Evolutionary conservation across 2,113 vertebrate species (phyloP).

Genomic region (Petroica traversi): DNA sequence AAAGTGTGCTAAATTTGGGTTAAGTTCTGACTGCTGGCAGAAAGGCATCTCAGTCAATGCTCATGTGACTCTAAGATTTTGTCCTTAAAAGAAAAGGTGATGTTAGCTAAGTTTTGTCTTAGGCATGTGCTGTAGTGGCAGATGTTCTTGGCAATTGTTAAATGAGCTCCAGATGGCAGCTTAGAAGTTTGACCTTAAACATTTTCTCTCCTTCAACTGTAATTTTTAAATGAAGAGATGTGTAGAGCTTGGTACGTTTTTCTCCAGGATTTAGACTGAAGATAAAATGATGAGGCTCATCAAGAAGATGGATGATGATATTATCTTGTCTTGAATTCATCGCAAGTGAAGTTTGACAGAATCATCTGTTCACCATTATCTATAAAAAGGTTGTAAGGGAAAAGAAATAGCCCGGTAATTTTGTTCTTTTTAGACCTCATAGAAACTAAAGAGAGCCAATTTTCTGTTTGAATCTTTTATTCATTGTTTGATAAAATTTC

Average conservation of each 20-base stretch:
- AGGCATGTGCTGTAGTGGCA: not conserved
- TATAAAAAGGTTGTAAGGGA: constrained; percentile 13
- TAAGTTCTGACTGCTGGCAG: not conserved
- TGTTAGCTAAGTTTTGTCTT: not conserved
- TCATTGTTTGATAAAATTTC: constrained; percentile 18
- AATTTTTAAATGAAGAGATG: constrained; percentile 53
- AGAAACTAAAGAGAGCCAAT: not conserved
- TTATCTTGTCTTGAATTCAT: constrained; percentile 47
- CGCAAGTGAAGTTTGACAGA: constrained; percentile 39
- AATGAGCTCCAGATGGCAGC: constrained; percentile 59
- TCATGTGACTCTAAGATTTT: not conserved
- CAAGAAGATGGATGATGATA: constrained; percentile 56
- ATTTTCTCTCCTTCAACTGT: constrained; percentile 54
- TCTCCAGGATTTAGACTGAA: not conserved
- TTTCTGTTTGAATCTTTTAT: constrained; percentile 10
- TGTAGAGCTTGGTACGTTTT: constrained; percentile 35
- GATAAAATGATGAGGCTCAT: constrained; percentile 51
- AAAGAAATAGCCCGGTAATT: not conserved
- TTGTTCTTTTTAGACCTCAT: not conserved
- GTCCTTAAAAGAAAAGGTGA: constrained; percentile 26
- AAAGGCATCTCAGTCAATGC: not conserved
- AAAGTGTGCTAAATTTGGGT: not conserved
- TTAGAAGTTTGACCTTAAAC: constrained; percentile 57
- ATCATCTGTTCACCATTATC: constrained; percentile 55
- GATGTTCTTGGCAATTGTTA: constrained; percentile 54